Evolutionary conservation across 2,888 invertebrate species (phyloP).

Genomic region (Urechis unicinctus): DNA sequence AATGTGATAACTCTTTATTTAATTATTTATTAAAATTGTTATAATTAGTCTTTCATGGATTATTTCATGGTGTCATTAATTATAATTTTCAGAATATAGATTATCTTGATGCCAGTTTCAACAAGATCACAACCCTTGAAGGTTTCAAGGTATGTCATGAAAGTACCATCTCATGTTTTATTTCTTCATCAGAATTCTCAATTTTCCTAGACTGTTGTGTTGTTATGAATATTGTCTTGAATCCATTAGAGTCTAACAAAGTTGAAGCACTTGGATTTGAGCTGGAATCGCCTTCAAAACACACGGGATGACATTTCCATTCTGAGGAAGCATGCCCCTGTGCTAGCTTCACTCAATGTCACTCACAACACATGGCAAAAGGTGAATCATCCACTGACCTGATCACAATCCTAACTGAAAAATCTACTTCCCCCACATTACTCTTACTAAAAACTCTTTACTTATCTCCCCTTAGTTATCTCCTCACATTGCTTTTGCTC

Average conservation of each 20-base stretch:
- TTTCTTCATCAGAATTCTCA: no score
- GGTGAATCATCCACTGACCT: conserved; percentile 20
- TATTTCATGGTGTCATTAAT: background rate
- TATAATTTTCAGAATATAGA: conserved; percentile 33
- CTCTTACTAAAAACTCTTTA: no score
- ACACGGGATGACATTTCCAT: conserved; percentile 44
- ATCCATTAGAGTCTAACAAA: conserved; percentile 26
- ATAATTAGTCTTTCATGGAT: no score
- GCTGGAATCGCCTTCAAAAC: conserved; percentile 44
- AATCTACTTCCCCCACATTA: no score
- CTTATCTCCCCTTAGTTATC: no score
- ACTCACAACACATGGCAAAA: conserved; percentile 47
- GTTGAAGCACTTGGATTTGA: conserved; percentile 38
- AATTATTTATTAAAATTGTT: no score
- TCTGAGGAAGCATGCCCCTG: conserved; percentile 38
- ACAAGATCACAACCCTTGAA: conserved; percentile 45
- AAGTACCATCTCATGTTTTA: no score
- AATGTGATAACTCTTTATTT: no score
- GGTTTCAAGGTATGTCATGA: conserved; percentile 38
- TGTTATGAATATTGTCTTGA: no score
- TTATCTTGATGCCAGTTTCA: conserved; percentile 48
- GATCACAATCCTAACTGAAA: background rate
- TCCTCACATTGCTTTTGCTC: no score
- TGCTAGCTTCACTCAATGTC: conserved; percentile 37
- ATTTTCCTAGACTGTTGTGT: no score